These are phyloP conservation scores for Girardinichthys multiradiatus DNA, from an alignment of 2,113 vertebrate genomes.

Conservation along the genomic window DNA sequence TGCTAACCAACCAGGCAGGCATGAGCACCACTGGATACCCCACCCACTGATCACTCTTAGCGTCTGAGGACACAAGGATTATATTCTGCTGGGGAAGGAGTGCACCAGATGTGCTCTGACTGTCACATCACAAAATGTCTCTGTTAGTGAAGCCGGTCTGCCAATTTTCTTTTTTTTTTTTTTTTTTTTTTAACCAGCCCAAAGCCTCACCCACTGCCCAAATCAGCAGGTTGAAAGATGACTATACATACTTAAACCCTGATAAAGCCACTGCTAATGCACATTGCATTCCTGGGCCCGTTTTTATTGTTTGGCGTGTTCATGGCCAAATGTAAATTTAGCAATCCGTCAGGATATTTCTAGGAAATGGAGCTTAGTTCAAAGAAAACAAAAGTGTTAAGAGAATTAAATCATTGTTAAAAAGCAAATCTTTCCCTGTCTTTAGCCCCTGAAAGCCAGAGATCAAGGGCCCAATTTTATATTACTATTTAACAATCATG, in stretches of 20 bases:
- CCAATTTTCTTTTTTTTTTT: slow-evolving; percentile 50
- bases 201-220: slow-evolving; percentile 63
- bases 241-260: slow-evolving; percentile 50
- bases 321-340: slow-evolving; percentile 61
- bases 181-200: slow-evolving; percentile 52
- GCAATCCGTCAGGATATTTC: slow-evolving; percentile 37
- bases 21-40: slow-evolving; percentile 92
- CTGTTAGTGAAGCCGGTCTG: slow-evolving; percentile 57
- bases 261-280: slow-evolving; percentile 49
- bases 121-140: slow-evolving; percentile 56
- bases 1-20: slow-evolving; percentile 88
- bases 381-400: slow-evolving; percentile 19
- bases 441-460: slow-evolving; percentile 60
- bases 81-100: slow-evolving; percentile 55
- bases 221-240: slow-evolving; percentile 56
- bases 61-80: slow-evolving; percentile 51
- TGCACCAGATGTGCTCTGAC: slow-evolving; percentile 53
- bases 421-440: slow-evolving; percentile 43
- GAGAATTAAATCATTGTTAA: slow-evolving; percentile 5
- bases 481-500: slow-evolving; percentile 49
- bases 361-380: slow-evolving; percentile 48
- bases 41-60: slow-evolving; percentile 84
- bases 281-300: slow-evolving; percentile 53
- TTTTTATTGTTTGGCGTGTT: slow-evolving; percentile 61
- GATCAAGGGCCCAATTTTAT: slow-evolving; percentile 61